Conservation (phyloP, 1,140 invertebrate species). For the Carcinoscorpius rotundicauda region DNA sequence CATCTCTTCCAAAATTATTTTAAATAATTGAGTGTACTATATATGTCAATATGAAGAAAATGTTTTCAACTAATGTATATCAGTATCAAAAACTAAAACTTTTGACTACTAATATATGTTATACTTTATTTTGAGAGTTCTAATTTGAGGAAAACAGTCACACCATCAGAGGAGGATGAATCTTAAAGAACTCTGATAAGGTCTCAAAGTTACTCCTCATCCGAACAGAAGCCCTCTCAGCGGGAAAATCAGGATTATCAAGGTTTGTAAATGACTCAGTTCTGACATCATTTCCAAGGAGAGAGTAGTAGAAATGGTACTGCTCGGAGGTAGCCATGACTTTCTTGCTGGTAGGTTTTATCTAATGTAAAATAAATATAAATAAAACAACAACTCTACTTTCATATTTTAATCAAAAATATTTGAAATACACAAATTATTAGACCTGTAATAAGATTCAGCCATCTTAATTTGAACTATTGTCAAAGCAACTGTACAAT, state of each 20-base stretch:
- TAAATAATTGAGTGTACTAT: too few species aligned
- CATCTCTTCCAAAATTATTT: too few species aligned
- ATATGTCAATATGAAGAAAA: too few species aligned
- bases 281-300: conserved; percentile 38
- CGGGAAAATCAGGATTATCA: conserved; percentile 32
- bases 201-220: conserved; percentile 32
- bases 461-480: too few species aligned
- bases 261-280: conserved; percentile 37
- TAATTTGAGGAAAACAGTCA: neutral
- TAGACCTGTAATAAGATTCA: too few species aligned
- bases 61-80: too few species aligned
- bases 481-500: too few species aligned
- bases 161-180: conserved; percentile 32
- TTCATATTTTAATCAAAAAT: too few species aligned
- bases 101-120: neutral
- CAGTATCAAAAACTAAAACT: too few species aligned
- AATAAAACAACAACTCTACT: too few species aligned
- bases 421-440: too few species aligned
- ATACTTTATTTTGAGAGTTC: neutral
- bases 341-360: conserved; percentile 2
- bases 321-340: conserved; percentile 21
- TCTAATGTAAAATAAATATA: too few species aligned
- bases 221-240: conserved; percentile 36
- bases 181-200: conserved; percentile 32
- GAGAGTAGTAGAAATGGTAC: conserved; percentile 38